Percentiles rank a stretch among this genome's conserved stretches.
phyloP scores from a whole-genome alignment of 2,113 vertebrate genomes.

The Athene noctua region DNA sequence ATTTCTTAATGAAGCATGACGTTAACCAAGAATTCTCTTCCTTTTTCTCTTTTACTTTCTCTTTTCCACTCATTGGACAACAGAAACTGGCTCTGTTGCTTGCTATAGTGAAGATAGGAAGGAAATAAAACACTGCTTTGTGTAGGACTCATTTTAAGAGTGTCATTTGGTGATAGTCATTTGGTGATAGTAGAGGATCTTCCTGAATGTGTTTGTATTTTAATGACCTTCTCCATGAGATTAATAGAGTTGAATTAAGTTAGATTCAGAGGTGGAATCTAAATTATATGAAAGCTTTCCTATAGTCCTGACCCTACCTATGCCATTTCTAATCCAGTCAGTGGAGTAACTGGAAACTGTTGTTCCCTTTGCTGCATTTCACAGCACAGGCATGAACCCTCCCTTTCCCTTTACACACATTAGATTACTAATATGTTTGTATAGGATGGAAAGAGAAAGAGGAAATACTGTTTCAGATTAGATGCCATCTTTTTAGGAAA shows the following conservation, averaged over 20 bases:
- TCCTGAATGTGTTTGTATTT: not conserved
- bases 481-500: not conserved
- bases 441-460: not conserved
- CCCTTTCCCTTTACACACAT: not conserved
- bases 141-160: not conserved
- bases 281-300: not conserved
- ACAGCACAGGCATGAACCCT: not conserved
- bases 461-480: not conserved
- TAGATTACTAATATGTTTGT: not conserved
- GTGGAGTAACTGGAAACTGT: not conserved
- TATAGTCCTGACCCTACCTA: not conserved
- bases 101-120: slow-evolving; percentile 7
- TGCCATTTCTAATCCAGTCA: not conserved
- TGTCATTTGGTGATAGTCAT: too few species aligned
- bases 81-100: not conserved
- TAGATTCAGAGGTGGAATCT: not conserved
- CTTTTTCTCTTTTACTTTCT: slow-evolving; percentile 4
- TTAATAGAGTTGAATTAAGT: not conserved
- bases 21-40: slow-evolving; percentile 13
- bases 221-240: not conserved
- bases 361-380: not conserved
- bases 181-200: not conserved
- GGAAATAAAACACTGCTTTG: not conserved
- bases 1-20: slow-evolving; percentile 4
- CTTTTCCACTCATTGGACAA: not conserved